Percentiles rank a stretch among this genome's conserved stretches.
phyloP scores from a whole-genome alignment of 2,888 invertebrate genomes.

The Brachyptera putata region DNA sequence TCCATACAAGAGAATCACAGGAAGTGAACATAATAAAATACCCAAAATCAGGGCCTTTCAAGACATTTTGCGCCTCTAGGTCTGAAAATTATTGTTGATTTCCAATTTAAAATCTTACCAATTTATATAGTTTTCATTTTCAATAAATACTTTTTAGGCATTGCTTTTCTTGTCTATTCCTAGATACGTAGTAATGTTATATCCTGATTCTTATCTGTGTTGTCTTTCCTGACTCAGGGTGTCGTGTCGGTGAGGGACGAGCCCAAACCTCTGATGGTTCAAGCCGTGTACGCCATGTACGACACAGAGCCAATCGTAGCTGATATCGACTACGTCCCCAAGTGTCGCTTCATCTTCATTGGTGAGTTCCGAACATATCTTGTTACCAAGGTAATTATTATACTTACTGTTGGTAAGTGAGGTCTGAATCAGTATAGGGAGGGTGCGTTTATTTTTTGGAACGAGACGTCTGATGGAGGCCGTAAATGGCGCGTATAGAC shows the following conservation, averaged over 20 bases:
- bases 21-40: too few relatives aligned
- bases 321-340: slow-evolving; percentile 15
- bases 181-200: not conserved
- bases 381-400: not conserved
- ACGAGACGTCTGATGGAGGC: not conserved
- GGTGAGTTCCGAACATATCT: slow-evolving; percentile 30
- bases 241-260: slow-evolving; percentile 31
- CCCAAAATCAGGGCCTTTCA: too few relatives aligned
- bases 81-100: too few relatives aligned
- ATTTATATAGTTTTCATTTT: too few relatives aligned
- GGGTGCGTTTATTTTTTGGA: too few relatives aligned
- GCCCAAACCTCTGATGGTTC: slow-evolving; percentile 34
- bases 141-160: too few relatives aligned
- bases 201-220: not conserved
- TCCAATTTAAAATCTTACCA: too few relatives aligned
- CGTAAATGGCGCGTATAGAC: not conserved
- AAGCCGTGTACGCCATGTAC: slow-evolving; percentile 39
- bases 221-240: too few relatives aligned
- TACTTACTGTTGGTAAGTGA: not conserved
- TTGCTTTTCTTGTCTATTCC: too few relatives aligned
- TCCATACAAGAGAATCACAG: too few relatives aligned
- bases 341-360: slow-evolving; percentile 36
- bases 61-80: too few relatives aligned
- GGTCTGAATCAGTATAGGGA: too few relatives aligned
- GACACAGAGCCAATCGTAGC: slow-evolving; percentile 34